These are phyloP conservation scores for Peromyscus maniculatus DNA, from an alignment of 2,113 vertebrate genomes.

Conservation along the genomic window DNA sequence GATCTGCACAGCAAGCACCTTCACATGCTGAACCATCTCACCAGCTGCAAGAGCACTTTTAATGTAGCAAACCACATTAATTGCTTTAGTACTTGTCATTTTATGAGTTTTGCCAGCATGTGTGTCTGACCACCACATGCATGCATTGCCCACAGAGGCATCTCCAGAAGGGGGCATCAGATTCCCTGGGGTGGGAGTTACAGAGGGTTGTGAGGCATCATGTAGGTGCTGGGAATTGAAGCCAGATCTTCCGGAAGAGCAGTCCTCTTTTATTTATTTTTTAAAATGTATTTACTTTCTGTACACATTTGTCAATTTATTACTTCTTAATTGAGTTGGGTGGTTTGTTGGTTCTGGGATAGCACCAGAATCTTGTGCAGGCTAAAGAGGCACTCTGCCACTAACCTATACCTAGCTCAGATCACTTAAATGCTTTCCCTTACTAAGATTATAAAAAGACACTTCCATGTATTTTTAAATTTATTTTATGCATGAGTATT, in stretches of 20 bases:
- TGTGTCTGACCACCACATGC: too few species aligned
- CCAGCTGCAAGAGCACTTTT: background rate
- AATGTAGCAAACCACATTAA: background rate
- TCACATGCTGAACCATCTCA: background rate
- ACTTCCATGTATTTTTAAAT: background rate
- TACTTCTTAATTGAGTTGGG: background rate
- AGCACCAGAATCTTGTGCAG: background rate
- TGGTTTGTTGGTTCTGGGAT: background rate
- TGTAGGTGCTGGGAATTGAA: too few species aligned
- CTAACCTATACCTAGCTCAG: background rate
- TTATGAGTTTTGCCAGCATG: too few species aligned
- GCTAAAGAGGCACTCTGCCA: background rate
- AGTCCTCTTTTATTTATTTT: too few species aligned
- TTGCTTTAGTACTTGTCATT: constrained; percentile 6
- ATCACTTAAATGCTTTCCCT: background rate
- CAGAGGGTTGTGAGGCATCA: too few species aligned
- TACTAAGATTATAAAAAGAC: constrained; percentile 4
- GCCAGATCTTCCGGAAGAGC: too few species aligned
- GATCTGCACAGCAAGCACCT: background rate
- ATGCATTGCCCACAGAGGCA: too few species aligned
- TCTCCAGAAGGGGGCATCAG: too few species aligned
- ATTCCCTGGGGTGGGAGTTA: too few species aligned
- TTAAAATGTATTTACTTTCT: background rate
- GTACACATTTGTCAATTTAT: background rate
- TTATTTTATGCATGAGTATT: background rate